phyloP scores from a whole-genome alignment of 2,113 vertebrate genomes.

The Gopherus flavomarginatus region DNA sequence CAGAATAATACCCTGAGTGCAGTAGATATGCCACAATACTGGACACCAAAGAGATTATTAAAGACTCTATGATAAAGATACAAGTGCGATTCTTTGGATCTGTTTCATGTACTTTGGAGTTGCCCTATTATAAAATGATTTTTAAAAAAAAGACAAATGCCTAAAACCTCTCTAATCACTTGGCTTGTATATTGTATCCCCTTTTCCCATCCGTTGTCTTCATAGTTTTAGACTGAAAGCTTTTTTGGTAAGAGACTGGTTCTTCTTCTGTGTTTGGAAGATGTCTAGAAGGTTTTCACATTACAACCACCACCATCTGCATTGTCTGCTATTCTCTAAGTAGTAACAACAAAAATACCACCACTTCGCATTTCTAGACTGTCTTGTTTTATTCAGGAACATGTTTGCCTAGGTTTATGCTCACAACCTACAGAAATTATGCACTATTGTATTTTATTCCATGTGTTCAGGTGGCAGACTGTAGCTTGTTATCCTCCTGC shows the following conservation, averaged over 20 bases:
- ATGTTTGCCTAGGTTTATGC: not conserved
- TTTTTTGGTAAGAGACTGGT: rapidly evolving
- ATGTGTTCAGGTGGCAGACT: not conserved
- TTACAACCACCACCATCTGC: not conserved
- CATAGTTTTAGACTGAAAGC: not conserved
- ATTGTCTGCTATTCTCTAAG: not conserved
- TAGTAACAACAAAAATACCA: not conserved
- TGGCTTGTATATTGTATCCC: not conserved
- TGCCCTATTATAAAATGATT: not conserved
- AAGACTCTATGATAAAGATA: not conserved
- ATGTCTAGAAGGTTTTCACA: not conserved
- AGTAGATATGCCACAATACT: not conserved
- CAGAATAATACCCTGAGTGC: not conserved
- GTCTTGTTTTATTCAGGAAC: not conserved
- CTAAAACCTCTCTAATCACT: not conserved
- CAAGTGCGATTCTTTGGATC: not conserved
- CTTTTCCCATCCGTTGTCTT: not conserved
- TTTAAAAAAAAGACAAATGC: not conserved
- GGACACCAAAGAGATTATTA: not conserved
- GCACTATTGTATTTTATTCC: not conserved
- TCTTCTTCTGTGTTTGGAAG: not conserved
- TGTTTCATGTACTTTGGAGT: not conserved
- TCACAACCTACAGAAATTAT: not conserved
- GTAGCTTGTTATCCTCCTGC: not conserved
- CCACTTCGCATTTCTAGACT: not conserved